Evolutionary conservation across 1,140 invertebrate species (phyloP).

Genomic region (Rhizoglyphus robini): DNA sequence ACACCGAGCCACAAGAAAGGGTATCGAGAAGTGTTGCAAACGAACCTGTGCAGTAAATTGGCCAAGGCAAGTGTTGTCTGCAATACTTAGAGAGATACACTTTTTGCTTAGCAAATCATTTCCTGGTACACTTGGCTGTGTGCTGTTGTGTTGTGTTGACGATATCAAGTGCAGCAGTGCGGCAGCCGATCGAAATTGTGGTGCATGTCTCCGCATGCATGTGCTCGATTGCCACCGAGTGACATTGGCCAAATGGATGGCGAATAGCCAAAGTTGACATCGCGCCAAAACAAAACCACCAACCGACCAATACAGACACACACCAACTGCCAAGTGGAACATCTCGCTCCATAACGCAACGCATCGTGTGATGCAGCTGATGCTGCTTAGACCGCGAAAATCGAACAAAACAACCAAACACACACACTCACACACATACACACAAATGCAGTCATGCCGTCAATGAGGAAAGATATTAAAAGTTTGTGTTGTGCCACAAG

Average conservation of each 20-base stretch:
- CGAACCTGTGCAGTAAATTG: no score
- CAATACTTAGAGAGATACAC: no score
- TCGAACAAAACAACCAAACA: no score
- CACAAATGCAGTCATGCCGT: background rate
- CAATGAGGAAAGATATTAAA: background rate
- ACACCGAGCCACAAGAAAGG: no score
- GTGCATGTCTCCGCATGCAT: no score
- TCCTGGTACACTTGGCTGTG: no score
- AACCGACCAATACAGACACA: background rate
- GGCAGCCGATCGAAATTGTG: background rate
- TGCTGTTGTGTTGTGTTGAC: no score
- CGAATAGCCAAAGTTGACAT: background rate
- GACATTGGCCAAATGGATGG: background rate
- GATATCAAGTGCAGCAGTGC: background rate
- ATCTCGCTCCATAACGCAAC: background rate
- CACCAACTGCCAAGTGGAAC: background rate
- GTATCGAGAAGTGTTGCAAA: no score
- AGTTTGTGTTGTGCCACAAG: background rate
- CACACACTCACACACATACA: background rate
- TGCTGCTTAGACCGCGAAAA: no score
- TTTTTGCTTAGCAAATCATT: no score
- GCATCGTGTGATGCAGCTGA: background rate
- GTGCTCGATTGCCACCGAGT: background rate
- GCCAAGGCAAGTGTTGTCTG: no score
- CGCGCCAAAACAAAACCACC: background rate